Evolutionary conservation across 2,888 invertebrate species (phyloP), one percentile per base, ranked within the genome.

Genomic region (Octonoba sinensis): DNA sequence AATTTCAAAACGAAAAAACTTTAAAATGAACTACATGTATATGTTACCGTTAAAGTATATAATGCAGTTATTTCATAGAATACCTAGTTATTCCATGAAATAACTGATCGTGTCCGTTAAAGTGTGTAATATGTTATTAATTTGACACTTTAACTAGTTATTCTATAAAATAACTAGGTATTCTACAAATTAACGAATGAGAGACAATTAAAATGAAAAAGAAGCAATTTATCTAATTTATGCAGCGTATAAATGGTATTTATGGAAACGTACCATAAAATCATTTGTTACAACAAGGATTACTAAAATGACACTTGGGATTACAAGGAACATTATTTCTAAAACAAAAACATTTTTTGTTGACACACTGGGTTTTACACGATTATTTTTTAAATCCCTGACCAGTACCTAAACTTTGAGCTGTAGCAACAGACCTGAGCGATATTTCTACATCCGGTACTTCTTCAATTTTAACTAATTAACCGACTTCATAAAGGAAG

Each of bases 101-200:
- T 69, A 76, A 76, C 75, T 75, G 75, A 75, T 75, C 75, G 75
- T 67, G 75, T 75, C 75, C 75, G 75, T 75, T 75, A 75, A 75
- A 75, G 75, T 75, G 66, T 75, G 75, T 75, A 75, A 75, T 75
- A 75, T 75, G 67, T 60, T 66, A 75, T 27, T 75, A 66, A 75
- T 75, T 75, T 75, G 75, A 75, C 59, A 75, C 75, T 67, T 75
- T 74, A 74, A 74, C 66, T 74, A 49, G 65, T 65, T 65, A 62
- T 36, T 36, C 36, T 36, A 36, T 36, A 11, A 36, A 36, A 36
- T 36, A 36, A 36, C 36, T 6, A 36, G 36, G 36, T 36, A 36
- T 36, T 36, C 36, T 54, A 54, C n/a, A n/a, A n/a, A n/a, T n/a
- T n/a, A n/a, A n/a, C n/a, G n/a, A n/a, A n/a, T n/a, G n/a, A n/a